phyloP scores from a whole-genome alignment of 2,888 invertebrate genomes.

The Dynastes hyllus region DNA sequence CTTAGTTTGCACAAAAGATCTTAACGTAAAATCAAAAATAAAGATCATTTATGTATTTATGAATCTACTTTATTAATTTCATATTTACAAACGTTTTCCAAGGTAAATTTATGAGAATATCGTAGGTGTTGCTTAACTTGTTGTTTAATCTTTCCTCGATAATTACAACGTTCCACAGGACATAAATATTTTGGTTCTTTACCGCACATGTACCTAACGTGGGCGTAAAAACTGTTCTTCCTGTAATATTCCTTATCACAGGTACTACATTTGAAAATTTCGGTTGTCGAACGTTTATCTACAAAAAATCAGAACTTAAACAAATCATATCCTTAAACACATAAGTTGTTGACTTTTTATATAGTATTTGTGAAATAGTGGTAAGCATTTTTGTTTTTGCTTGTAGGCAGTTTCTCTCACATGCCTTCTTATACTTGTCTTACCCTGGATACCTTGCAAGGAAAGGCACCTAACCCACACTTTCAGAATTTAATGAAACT shows the following conservation, averaged over 20 bases:
- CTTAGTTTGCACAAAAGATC: no score
- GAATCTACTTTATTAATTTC: constrained; percentile 45
- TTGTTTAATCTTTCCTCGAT: constrained; percentile 40
- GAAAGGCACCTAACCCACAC: no score
- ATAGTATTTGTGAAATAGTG: no score
- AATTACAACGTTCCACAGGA: constrained; percentile 27
- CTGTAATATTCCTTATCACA: constrained; percentile 30
- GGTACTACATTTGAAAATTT: constrained; percentile 32
- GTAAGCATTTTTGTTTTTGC: no score
- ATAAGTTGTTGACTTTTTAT: no score
- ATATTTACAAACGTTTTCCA: constrained; percentile 19
- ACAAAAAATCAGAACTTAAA: constrained; percentile 13
- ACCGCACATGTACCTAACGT: constrained; percentile 40
- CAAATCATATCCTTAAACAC: not conserved
- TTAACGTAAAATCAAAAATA: no score
- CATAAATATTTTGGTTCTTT: constrained; percentile 41
- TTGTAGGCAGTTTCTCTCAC: no score
- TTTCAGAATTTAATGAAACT: no score
- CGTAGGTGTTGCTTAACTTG: constrained; percentile 43
- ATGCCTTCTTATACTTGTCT: no score
- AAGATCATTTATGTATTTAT: not conserved
- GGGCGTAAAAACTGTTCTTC: constrained; percentile 39
- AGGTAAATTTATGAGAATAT: constrained; percentile 28
- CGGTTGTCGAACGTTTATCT: not conserved
- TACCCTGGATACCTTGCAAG: no score